phyloP scores from a whole-genome alignment of 2,113 vertebrate species.

The Tragelaphus scriptus region DNA sequence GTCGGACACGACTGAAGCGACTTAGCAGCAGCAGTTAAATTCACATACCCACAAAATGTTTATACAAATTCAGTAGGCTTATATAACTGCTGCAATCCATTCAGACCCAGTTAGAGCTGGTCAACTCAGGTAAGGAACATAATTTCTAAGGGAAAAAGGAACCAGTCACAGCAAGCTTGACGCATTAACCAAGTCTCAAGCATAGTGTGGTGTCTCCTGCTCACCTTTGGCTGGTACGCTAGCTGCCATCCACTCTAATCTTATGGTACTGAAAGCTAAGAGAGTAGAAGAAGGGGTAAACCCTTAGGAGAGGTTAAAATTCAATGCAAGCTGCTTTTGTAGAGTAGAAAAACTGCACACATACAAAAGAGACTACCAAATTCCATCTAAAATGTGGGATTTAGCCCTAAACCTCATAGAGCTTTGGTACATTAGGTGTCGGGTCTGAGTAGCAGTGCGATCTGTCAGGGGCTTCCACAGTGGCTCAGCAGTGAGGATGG shows the following conservation, averaged over 20 bases:
- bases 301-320: background rate
- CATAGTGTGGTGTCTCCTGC: background rate
- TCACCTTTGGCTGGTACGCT: background rate
- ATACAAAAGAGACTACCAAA: background rate
- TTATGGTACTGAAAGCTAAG: background rate
- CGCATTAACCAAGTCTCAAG: background rate
- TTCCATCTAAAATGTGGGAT: no score
- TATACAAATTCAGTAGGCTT: background rate
- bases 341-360: background rate
- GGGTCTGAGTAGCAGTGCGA: background rate
- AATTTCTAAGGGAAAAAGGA: background rate
- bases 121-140: background rate
- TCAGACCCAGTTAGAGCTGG: background rate
- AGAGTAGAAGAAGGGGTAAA: background rate
- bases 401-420: background rate
- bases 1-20: no score
- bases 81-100: background rate
- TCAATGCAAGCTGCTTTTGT: background rate
- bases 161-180: background rate
- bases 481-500: background rate
- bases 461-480: background rate
- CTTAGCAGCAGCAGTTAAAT: background rate
- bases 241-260: background rate
- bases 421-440: background rate
- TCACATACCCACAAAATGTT: background rate